A percentile compares a stretch with the other conserved stretches of the same genome.
phyloP scores from a whole-genome alignment of 2,113 vertebrate species.

The Corvus hawaiiensis region DNA sequence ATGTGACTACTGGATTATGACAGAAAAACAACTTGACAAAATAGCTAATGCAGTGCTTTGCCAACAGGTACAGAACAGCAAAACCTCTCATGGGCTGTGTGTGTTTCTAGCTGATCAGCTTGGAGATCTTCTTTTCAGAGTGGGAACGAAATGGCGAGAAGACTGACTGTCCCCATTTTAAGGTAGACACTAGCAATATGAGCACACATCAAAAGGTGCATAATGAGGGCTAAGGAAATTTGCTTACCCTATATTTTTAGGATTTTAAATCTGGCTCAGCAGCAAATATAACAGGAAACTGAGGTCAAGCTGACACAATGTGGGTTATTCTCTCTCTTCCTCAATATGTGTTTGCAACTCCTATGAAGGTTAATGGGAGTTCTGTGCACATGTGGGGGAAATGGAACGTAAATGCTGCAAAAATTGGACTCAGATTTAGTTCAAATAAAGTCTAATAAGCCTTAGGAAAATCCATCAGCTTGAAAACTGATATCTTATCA shows the following conservation, averaged over 20 bases:
- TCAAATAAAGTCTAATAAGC: slow-evolving; percentile 30
- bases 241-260: slow-evolving; percentile 31
- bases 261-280: slow-evolving; percentile 33
- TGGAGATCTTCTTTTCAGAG: background rate
- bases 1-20: background rate
- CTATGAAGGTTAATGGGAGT: slow-evolving; percentile 32
- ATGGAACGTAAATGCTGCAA: slow-evolving; percentile 15
- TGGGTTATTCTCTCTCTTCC: slow-evolving; percentile 42
- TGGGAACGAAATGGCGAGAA: background rate
- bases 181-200: background rate
- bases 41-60: background rate
- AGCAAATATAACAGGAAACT: slow-evolving; percentile 37
- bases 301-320: slow-evolving; percentile 35
- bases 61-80: background rate
- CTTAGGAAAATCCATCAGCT: slow-evolving; percentile 25
- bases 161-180: background rate
- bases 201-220: background rate
- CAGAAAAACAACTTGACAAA: background rate
- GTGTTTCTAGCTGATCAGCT: background rate
- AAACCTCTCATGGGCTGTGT: background rate
- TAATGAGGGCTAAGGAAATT: slow-evolving; percentile 22
- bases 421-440: slow-evolving; percentile 31
- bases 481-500: slow-evolving; percentile 39
- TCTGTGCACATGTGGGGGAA: slow-evolving; percentile 15
- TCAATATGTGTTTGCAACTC: slow-evolving; percentile 31